phyloP scores from a whole-genome alignment of 2,888 invertebrate species.

The Geotrupes spiniger region DNA sequence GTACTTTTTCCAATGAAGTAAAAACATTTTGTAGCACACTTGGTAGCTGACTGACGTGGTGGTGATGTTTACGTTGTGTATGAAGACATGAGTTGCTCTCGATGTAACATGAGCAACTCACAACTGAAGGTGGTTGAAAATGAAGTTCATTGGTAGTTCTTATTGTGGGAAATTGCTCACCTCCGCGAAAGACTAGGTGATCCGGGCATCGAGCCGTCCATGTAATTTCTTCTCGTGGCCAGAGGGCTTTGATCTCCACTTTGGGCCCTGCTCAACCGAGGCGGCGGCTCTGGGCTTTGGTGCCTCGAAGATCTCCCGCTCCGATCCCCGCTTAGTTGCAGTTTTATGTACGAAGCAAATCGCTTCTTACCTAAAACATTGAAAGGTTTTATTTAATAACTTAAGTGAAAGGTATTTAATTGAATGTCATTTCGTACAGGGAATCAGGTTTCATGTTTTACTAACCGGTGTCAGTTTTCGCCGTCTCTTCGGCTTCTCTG shows the following conservation, averaged over 20 bases:
- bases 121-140: too few species aligned
- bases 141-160: too few species aligned
- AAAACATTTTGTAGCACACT: too few species aligned
- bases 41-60: too few species aligned
- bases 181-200: slow-evolving; percentile 58
- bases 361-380: slow-evolving; percentile 60
- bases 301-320: slow-evolving; percentile 50
- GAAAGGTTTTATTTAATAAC: too few species aligned
- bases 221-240: slow-evolving; percentile 57
- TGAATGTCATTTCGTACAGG: too few species aligned
- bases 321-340: slow-evolving; percentile 62
- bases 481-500: slow-evolving; percentile 46
- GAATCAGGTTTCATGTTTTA: too few species aligned
- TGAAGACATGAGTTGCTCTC: too few species aligned
- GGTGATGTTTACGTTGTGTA: too few species aligned
- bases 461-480: slow-evolving; percentile 31
- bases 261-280: slow-evolving; percentile 48
- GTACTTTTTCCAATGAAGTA: too few species aligned
- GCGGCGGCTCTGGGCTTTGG: slow-evolving; percentile 62
- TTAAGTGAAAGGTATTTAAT: neutral
- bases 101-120: too few species aligned
- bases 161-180: too few species aligned
- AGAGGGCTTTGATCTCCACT: slow-evolving; percentile 53
- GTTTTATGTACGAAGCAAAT: slow-evolving; percentile 79
- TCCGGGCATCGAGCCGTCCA: slow-evolving; percentile 50